phyloP scores from a whole-genome alignment of 2,113 vertebrate genomes.

The Cranoglanis bouderius region DNA sequence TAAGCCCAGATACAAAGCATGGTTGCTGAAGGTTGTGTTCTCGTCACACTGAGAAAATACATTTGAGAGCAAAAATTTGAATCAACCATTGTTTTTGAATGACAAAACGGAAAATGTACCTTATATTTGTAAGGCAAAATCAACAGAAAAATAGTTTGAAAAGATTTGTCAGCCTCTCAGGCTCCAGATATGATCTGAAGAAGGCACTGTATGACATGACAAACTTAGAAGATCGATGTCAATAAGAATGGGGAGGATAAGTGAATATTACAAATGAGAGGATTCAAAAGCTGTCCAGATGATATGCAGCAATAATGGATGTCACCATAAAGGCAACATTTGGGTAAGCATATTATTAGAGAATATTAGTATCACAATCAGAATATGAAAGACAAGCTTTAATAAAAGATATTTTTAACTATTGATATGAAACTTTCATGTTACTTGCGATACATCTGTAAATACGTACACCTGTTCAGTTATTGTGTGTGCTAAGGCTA shows the following conservation, averaged over 20 bases:
- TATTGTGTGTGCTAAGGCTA: neutral
- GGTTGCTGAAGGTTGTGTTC: slow-evolving; percentile 94
- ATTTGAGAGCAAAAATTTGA: neutral
- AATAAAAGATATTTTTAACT: neutral
- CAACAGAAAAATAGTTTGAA: neutral
- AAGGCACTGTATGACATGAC: neutral
- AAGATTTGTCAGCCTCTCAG: neutral
- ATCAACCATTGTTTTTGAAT: neutral
- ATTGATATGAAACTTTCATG: neutral
- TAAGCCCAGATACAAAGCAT: slow-evolving; percentile 92
- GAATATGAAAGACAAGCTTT: neutral
- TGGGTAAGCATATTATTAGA: neutral
- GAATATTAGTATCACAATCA: neutral
- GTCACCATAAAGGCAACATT: neutral
- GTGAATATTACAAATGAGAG: neutral
- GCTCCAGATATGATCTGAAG: neutral
- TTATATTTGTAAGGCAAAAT: neutral
- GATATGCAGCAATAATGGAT: neutral
- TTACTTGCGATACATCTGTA: neutral
- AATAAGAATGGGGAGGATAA: neutral
- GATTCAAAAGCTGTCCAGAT: neutral
- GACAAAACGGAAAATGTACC: neutral
- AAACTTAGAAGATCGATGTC: neutral
- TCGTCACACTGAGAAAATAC: slow-evolving; percentile 85
- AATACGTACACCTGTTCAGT: neutral